These are phyloP conservation scores for Rhinoderma darwinii DNA, from an alignment of 2,113 vertebrate genomes.

Conservation along the genomic window DNA sequence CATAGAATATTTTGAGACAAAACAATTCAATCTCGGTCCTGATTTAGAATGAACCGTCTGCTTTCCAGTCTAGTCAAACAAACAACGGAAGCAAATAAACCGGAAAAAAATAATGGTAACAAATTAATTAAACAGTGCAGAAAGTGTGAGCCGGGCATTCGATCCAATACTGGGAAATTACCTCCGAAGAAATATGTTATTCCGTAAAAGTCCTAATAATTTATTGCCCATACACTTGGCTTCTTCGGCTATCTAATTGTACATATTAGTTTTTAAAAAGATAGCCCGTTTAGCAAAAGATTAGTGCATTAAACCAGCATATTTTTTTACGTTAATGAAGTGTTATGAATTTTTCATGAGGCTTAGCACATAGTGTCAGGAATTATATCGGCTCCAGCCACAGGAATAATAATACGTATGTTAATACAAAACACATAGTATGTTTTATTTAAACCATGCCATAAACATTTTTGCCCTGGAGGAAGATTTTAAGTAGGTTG, in stretches of 20 bases:
- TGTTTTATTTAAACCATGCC: conserved; percentile 76
- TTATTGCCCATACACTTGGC: conserved; percentile 19
- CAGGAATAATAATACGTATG: conserved; percentile 75
- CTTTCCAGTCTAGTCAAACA: background rate
- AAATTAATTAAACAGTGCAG: conserved; percentile 10
- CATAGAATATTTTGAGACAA: background rate
- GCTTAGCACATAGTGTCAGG: conserved; percentile 70
- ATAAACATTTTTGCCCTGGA: conserved; percentile 76
- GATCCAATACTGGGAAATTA: background rate
- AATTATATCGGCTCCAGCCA: conserved; percentile 72
- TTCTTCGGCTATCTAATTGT: conserved; percentile 51
- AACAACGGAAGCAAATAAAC: conserved; percentile 1
- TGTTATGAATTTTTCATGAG: conserved; percentile 74
- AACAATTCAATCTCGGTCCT: background rate
- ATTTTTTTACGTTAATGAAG: conserved; percentile 69
- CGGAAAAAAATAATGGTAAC: background rate
- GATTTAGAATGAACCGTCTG: background rate
- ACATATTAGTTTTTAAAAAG: conserved; percentile 41
- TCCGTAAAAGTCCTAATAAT: conserved; percentile 31
- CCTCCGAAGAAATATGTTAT: conserved; percentile 23
- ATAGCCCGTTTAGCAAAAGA: conserved; percentile 61
- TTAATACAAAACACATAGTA: conserved; percentile 76
- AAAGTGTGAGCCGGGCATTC: background rate
- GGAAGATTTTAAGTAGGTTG: conserved; percentile 69
- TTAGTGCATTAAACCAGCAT: conserved; percentile 64